Percentiles rank a stretch among this genome's conserved stretches.
Conservation (phyloP, 2,888 invertebrate species). For the Diaprepes abbreviatus region DNA sequence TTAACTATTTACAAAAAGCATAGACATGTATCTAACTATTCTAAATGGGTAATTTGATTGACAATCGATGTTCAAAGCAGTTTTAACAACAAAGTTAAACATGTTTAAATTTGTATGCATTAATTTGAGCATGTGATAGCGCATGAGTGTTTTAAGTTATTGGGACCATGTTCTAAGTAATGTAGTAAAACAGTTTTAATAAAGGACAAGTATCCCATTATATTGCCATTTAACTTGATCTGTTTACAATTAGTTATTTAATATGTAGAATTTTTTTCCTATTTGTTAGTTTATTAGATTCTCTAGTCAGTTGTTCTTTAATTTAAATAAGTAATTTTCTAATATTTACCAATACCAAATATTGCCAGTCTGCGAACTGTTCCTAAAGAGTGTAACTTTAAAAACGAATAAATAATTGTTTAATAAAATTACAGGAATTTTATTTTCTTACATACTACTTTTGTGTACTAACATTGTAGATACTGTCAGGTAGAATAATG, state of each 20-base stretch:
- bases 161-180: background rate
- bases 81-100: background rate
- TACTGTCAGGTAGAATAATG: background rate
- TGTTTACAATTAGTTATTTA: no score
- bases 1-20: background rate
- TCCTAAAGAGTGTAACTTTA: background rate
- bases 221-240: background rate
- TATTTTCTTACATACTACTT: conserved; percentile 1
- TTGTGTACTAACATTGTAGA: background rate
- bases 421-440: background rate
- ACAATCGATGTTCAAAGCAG: background rate
- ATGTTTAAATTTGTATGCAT: background rate
- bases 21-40: background rate
- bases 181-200: background rate
- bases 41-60: background rate
- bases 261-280: no score
- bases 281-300: conserved; percentile 9
- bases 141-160: background rate
- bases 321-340: background rate
- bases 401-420: conserved; percentile 2
- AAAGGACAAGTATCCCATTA: background rate
- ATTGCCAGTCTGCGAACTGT: conserved; percentile 13
- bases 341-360: conserved; percentile 12
- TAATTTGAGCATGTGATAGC: background rate
- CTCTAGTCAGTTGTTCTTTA: conserved; percentile 2